Evolutionary conservation across 2,113 vertebrate species (phyloP), one percentile per base, ranked within the genome.

Genomic region (Dipodomys spectabilis): DNA sequence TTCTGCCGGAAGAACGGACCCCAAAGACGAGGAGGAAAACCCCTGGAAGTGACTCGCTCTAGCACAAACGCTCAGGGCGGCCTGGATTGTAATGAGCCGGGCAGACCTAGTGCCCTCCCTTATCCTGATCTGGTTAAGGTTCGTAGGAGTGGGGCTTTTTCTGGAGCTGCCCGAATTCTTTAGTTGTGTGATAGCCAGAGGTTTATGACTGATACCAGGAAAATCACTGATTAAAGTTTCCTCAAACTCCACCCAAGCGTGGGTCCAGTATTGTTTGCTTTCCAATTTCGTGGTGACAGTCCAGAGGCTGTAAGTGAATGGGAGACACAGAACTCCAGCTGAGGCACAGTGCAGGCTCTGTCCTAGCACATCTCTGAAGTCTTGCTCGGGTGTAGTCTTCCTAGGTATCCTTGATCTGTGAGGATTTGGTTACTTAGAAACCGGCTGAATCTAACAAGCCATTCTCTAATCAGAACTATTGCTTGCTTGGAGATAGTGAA

Each of bases 171-270:
- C 53, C 74, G 60, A 32, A 32, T 65, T 91, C 73, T 82, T 71
- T 30, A 89, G 30, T 67, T 18, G 2, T 82, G n/a, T 88, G 73
- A 12, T 32, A 8, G 32, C 39, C 64, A 75, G 27, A 79, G 57
- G 25, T 90, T 93, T 86, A 90, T 96, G 90, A 67, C 53, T 86
- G 25, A 60, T 39, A 1, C 69, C 49, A 74, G 39, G 62, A 45
- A 95, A 80, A 39, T 80, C 32, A 72, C n/a, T 79, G 28, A 62
- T 88, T 65, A 90, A 28, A 69, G n/a, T 83, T 78, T 93, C 10
- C 91, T 86, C 18, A 20, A 45, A 28, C 27, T 64, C 44, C 72
- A 57, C 73, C 68, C 64, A 77, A 25, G 9, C 2, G 67, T 94
- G 93, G 39, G 83, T 93, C 83, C 83, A 60, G n/a, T n/a, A 20